Evolutionary conservation across 2,797 vertebrate genomes (phyloP), one percentile per base, ranked within the genome.

Genomic region (Chelon auratus): DNA sequence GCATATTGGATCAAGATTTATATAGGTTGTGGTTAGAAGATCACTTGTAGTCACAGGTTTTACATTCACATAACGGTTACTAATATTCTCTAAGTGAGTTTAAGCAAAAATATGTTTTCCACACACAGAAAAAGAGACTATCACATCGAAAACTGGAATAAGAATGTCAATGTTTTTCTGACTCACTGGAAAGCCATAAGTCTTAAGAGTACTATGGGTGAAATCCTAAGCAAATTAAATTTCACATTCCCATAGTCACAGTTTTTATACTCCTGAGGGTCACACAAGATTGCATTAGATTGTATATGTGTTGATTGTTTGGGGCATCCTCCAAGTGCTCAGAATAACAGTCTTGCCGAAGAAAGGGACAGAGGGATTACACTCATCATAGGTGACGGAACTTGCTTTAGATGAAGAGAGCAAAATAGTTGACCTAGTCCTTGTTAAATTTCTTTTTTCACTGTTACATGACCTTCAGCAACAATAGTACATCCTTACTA

Each of bases 251-350:
- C 4, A 51, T 60, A 14, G 72, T 57, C 20, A n/a, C 52, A 58
- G 8, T 39, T 74, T 64, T 71, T 52, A 60, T 45, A 62, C 62
- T 66, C 57, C 26, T 5, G 52, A 68, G 30, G 42, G 66, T 71
- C 12, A 2, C 2, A 0, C 30, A 33, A 7, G 30, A 33, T 75
- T 70, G 39, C 58, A 15, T 66, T 24, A 18, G 14, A 68, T 48
- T 52, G 53, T 12, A 14, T 61, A 62, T 57, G 50, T 59, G 57
- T 63, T 78, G 59, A 54, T 78, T 83, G 73, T 71, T 80, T 67
- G 59, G 40, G 33, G 33, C 47, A n/a, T 61, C 64, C 24, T 40
- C 17, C 1, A 51, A 53, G 40, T 62, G 22, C 60, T 70, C 30
- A 75, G 47, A 51, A 62, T 63, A 62, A 55, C 40, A 55, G 13